Percentiles rank a stretch among this genome's conserved stretches.
Conservation (phyloP, 2,113 vertebrate genomes). For the Lipophrys pholis region DNA sequence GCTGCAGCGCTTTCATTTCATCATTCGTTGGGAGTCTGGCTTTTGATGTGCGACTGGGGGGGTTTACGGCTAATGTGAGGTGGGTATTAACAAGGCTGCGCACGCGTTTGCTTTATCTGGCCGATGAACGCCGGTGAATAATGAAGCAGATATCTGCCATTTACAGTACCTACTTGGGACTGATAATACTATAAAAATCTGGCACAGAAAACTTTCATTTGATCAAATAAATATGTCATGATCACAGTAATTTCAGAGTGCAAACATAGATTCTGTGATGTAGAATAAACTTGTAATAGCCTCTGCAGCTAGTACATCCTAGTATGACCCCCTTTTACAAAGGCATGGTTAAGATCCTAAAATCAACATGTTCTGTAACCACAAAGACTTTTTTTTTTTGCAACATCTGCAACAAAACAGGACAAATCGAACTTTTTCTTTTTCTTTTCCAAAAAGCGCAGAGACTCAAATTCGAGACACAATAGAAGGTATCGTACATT, state of each 20-base stretch:
- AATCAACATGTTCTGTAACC: background rate
- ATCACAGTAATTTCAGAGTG: conserved; percentile 20
- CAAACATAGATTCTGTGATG: conserved; percentile 21
- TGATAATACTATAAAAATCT: conserved; percentile 5
- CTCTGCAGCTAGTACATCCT: conserved; percentile 1
- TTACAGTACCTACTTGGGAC: conserved; percentile 11
- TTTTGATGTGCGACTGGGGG: conserved; percentile 41
- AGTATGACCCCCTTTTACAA: conserved; percentile 1
- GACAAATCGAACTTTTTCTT: background rate
- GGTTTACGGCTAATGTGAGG: conserved; percentile 30
- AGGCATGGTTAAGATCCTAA: background rate
- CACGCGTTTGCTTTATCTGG: conserved; percentile 22
- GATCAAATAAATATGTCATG: conserved; percentile 22
- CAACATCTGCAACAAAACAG: conserved; percentile 22
- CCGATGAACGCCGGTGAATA: conserved; percentile 37
- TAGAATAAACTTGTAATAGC: background rate
- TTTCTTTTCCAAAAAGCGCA: conserved; percentile 13
- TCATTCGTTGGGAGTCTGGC: conserved; percentile 14
- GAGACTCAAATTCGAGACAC: conserved; percentile 46
- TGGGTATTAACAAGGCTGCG: conserved; percentile 32
- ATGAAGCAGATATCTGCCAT: conserved; percentile 37
- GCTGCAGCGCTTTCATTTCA: conserved; percentile 28
- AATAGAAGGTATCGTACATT: conserved; percentile 55
- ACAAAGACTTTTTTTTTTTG: conserved; percentile 12
- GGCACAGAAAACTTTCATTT: conserved; percentile 14